Conservation (phyloP, 1,140 invertebrate species). For the Daktulosphaira vitifoliae region DNA sequence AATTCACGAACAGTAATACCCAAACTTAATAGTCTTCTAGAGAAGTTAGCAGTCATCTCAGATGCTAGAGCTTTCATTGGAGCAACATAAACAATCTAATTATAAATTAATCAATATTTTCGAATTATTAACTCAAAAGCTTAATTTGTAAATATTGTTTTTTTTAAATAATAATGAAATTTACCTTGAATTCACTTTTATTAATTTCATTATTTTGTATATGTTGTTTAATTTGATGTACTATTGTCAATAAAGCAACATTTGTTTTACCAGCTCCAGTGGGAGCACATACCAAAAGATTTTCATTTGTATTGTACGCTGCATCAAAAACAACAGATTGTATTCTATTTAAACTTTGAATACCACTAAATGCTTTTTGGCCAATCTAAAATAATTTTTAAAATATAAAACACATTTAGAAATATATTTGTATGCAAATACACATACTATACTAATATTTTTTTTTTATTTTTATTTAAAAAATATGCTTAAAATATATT, state of each 20-base stretch:
- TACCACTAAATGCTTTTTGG: conserved; percentile 75
- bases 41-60: conserved; percentile 96
- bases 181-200: conserved; percentile 88
- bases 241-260: conserved; percentile 86
- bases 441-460: background rate
- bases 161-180: conserved; percentile 23
- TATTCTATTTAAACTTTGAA: conserved; percentile 82
- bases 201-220: conserved; percentile 69
- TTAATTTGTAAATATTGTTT: background rate
- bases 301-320: conserved; percentile 95
- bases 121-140: background rate
- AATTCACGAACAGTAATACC: conserved; percentile 83
- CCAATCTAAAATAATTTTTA: conserved; percentile 67
- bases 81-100: conserved; percentile 87
- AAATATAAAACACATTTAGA: conserved; percentile 23
- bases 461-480: no score
- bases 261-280: conserved; percentile 98
- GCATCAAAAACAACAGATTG: conserved; percentile 92
- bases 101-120: background rate
- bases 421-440: background rate
- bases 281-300: conserved; percentile 90
- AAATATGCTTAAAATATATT: background rate
- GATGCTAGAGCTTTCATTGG: conserved; percentile 99
- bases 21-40: conserved; percentile 60
- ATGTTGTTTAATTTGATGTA: conserved; percentile 82